These are phyloP conservation scores for Catharus fuscescens DNA, from an alignment of 2,113 vertebrate genomes.

Conservation along the genomic window DNA sequence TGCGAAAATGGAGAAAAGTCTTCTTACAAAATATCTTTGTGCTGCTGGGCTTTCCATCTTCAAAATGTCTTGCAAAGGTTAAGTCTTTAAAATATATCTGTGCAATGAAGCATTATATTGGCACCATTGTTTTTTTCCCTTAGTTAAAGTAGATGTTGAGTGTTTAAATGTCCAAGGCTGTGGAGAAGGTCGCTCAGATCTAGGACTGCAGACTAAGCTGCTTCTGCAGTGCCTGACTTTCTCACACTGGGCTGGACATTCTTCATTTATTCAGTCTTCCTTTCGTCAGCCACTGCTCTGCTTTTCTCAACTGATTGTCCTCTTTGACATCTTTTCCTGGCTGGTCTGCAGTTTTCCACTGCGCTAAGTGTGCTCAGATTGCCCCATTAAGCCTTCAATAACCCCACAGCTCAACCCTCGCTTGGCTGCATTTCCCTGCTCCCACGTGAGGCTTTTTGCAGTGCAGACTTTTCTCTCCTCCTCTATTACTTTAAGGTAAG, in stretches of 20 bases:
- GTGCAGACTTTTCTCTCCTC: not conserved
- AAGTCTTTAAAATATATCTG: slow-evolving; percentile 32
- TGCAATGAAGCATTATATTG: slow-evolving; percentile 48
- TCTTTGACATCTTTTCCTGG: not conserved
- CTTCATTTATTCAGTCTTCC: not conserved
- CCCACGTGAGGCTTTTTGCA: not conserved
- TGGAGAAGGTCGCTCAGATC: not conserved
- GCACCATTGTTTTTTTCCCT: not conserved
- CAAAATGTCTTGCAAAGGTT: slow-evolving; percentile 41
- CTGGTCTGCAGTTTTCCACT: not conserved
- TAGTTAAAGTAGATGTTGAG: not conserved
- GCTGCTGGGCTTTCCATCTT: slow-evolving; percentile 42
- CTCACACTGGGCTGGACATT: not conserved
- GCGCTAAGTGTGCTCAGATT: not conserved
- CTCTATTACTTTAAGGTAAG: not conserved
- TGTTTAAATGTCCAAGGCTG: slow-evolving; percentile 1
- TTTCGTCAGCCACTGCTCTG: not conserved
- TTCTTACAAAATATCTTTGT: not conserved
- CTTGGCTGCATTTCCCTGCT: not conserved
- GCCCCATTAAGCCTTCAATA: not conserved
- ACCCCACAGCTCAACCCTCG: not conserved
- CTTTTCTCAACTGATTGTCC: not conserved
- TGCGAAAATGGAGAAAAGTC: not conserved
- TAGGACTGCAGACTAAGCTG: not conserved
- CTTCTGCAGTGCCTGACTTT: not conserved